Conservation (phyloP, 2,113 vertebrate genomes). For the Sceloporus tristichus region DNA sequence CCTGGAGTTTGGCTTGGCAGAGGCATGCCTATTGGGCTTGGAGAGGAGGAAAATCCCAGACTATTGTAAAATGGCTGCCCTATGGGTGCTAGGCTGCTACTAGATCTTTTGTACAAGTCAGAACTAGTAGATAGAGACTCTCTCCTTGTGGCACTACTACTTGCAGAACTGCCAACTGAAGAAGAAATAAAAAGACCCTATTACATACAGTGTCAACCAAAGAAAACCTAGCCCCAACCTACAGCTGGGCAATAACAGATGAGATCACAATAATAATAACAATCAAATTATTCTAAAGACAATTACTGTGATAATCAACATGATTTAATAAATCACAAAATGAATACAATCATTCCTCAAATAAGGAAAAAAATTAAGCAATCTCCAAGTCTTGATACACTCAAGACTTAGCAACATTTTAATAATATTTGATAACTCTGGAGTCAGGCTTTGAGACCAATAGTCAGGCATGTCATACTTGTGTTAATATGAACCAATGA, state of each 20-base stretch:
- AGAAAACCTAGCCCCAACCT: slow-evolving; percentile 84
- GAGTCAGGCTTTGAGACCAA: slow-evolving; percentile 70
- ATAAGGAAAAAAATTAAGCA: slow-evolving; percentile 67
- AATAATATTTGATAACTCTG: slow-evolving; percentile 66
- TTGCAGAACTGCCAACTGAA: slow-evolving; percentile 94
- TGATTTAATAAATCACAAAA: slow-evolving; percentile 76
- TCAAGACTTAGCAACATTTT: slow-evolving; percentile 67
- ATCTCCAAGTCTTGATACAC: slow-evolving; percentile 68
- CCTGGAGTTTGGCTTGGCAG: slow-evolving; percentile 93
- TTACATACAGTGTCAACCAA: slow-evolving; percentile 86
- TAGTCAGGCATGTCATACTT: slow-evolving; percentile 27
- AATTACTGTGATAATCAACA: slow-evolving; percentile 84
- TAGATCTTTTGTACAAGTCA: slow-evolving; percentile 96
- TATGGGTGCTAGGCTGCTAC: slow-evolving; percentile 95
- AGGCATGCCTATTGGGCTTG: slow-evolving; percentile 96
- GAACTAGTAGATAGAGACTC: slow-evolving; percentile 96
- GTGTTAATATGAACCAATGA: slow-evolving; percentile 38
- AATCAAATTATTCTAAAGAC: slow-evolving; percentile 78
- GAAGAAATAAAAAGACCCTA: slow-evolving; percentile 82
- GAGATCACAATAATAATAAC: slow-evolving; percentile 83
- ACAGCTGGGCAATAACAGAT: slow-evolving; percentile 83
- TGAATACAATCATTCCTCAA: slow-evolving; percentile 80
- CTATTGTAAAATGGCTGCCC: slow-evolving; percentile 98
- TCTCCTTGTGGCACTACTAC: slow-evolving; percentile 94
- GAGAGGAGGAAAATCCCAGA: slow-evolving; percentile 98